Evolutionary conservation across 1,140 invertebrate species (phyloP).

Genomic region (Drosophila rufa): DNA sequence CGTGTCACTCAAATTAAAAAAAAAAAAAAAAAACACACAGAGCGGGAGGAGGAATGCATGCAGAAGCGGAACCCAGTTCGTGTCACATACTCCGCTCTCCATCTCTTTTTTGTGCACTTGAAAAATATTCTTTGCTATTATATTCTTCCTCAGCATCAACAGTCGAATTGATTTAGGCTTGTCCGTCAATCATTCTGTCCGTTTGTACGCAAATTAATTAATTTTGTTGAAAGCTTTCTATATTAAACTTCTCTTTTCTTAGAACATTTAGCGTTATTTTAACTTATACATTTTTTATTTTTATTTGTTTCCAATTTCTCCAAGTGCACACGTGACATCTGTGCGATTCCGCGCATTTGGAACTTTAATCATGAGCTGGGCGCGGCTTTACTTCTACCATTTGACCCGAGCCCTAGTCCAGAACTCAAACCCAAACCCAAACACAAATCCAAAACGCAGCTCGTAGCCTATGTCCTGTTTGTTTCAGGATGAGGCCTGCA

Average conservation of each 20-base stretch:
- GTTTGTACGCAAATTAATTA: too few relatives aligned
- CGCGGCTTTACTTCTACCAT: conserved; percentile 58
- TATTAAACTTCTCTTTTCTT: background rate
- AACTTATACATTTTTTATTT: too few relatives aligned
- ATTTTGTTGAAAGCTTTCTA: too few relatives aligned
- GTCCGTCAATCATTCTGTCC: too few relatives aligned
- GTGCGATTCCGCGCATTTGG: conserved; percentile 47
- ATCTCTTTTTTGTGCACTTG: conserved; percentile 1
- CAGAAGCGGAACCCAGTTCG: conserved; percentile 16
- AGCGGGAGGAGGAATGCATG: conserved; percentile 1
- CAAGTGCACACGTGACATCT: background rate
- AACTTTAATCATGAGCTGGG: conserved; percentile 65
- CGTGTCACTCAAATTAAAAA: conserved; percentile 77
- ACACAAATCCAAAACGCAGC: conserved; percentile 12
- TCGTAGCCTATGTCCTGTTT: conserved; percentile 31
- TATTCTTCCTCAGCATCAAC: too few relatives aligned
- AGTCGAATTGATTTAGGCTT: too few relatives aligned
- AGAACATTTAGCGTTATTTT: too few relatives aligned
- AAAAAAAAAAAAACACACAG: background rate
- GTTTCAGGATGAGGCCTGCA: conserved; percentile 39
- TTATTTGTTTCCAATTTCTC: background rate
- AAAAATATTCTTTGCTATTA: background rate
- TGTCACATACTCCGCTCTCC: conserved; percentile 19
- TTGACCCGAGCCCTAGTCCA: conserved; percentile 17
- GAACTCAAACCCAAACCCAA: background rate